A percentile compares a stretch with the other conserved stretches of the same genome.
phyloP scores from a whole-genome alignment of 2,888 invertebrate genomes.

The Cyclophora punctaria region DNA sequence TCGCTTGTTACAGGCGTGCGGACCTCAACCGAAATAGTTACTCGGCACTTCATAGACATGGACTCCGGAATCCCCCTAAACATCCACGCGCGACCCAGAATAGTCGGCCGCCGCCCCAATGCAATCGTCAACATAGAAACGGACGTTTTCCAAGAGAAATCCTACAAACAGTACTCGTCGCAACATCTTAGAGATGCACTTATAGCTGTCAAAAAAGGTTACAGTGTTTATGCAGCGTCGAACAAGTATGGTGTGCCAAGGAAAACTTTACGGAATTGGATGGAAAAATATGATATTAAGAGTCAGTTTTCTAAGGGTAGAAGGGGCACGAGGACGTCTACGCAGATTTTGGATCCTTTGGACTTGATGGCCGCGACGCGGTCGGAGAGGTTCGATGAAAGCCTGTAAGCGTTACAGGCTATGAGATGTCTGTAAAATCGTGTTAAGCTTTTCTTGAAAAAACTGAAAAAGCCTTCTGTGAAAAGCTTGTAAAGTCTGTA shows the following conservation, averaged over 20 bases:
- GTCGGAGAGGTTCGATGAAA: conserved; percentile 47
- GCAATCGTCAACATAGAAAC: conserved; percentile 67
- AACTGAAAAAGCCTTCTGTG: no score
- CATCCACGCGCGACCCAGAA: conserved; percentile 61
- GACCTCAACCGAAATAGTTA: conserved; percentile 67
- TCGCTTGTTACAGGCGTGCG: conserved; percentile 70
- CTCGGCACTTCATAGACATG: conserved; percentile 65
- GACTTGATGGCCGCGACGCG: conserved; percentile 51
- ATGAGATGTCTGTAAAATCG: not conserved
- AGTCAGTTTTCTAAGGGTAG: conserved; percentile 70
- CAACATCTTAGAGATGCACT: conserved; percentile 66
- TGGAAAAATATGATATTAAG: conserved; percentile 74
- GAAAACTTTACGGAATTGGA: conserved; percentile 74
- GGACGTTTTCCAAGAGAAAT: conserved; percentile 67
- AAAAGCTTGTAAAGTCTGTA: no score
- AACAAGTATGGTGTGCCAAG: conserved; percentile 73
- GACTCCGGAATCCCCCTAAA: conserved; percentile 63
- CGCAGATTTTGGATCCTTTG: conserved; percentile 54
- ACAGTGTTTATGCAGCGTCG: conserved; percentile 73
- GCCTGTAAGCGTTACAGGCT: conserved; percentile 5
- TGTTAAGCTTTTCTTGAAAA: no score
- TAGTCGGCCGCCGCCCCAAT: conserved; percentile 60
- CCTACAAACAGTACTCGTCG: conserved; percentile 70
- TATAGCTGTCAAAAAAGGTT: conserved; percentile 69
- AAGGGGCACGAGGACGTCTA: conserved; percentile 46